Evolutionary conservation across 2,797 vertebrate species (phyloP), one percentile per base, ranked within the genome.

Genomic region (Clamator glandarius): DNA sequence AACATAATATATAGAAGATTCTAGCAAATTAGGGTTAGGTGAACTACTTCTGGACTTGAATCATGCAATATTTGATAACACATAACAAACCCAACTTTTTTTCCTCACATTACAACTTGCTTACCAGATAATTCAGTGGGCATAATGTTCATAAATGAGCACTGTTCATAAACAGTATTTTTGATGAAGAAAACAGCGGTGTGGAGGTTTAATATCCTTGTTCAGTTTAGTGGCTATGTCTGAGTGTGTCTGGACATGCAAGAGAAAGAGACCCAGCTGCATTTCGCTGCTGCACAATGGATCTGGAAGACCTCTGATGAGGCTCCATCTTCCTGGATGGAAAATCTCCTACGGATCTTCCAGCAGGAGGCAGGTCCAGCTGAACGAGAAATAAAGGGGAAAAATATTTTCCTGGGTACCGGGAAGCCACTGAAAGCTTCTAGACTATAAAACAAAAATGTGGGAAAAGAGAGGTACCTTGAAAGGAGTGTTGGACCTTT

Each of bases 251-350:
- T 55, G 33, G 24, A n/a, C 68, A 63, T 36, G 28, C 7, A 9
- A 52, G 44, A 81, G 61, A 57, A 44, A 28, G 29, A 21, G 33
- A n/a, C 19, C 4, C 0, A 3, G 4, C 44, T 36, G 3, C 7
- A 0, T 73, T 69, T 87, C 24, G 9, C 11, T 68, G 35, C 50
- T 72, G 12, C 26, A 21, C 2, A 2, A 6, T 0, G 1, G 13
- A 12, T 57, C 14, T n/a, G 4, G 26, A 20, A 82, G 24, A 44
- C 17, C 10, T 59, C 46, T 63, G 12, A 10, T 35, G 33, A 67
- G 52, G 8, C 26, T 87, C 1, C 17, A 13, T 69, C 26, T 29
- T 89, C 51, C 21, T 39, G n/a, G 9, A 5, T 90, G 62, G 44
- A 70, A 44, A 39, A 63, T 63, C 11, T 90, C 51, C 12, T 10